Conservation (phyloP, 2,888 invertebrate species). For the Peribatodes rhomboidaria region DNA sequence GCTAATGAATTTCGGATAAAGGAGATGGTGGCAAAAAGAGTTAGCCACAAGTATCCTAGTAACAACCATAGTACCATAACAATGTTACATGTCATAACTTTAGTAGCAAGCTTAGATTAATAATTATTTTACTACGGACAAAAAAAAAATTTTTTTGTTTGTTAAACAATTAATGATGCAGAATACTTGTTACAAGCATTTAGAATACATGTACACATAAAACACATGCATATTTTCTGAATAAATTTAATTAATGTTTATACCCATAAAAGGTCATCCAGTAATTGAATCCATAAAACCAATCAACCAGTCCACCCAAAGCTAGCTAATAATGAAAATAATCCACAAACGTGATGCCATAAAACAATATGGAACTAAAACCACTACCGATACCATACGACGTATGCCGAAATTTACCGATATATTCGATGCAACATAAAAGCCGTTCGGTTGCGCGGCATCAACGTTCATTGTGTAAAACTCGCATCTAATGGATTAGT, state of each 20-base stretch:
- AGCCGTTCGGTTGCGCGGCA: conserved; percentile 54
- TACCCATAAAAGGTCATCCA: no score
- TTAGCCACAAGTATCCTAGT: neutral
- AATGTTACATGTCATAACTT: no score
- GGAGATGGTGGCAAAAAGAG: conserved; percentile 14
- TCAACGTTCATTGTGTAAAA: conserved; percentile 72
- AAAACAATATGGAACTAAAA: conserved; percentile 44
- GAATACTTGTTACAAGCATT: no score
- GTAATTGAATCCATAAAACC: conserved; percentile 13
- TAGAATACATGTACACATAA: no score
- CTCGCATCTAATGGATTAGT: conserved; percentile 82
- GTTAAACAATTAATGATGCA: no score
- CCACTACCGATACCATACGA: conserved; percentile 18
- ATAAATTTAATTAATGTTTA: no score
- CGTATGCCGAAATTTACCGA: conserved; percentile 22
- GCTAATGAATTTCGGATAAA: conserved; percentile 34
- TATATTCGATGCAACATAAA: conserved; percentile 39
- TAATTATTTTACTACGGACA: no score
- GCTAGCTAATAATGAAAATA: conserved; percentile 35
- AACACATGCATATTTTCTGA: neutral
- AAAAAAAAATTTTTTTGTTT: no score
- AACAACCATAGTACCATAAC: no score
- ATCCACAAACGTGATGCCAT: conserved; percentile 32
- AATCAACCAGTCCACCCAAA: conserved; percentile 13
- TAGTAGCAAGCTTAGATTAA: no score